These are phyloP conservation scores for Dipodomys stephensi DNA, from an alignment of 2,113 vertebrate genomes.

Conservation along the genomic window DNA sequence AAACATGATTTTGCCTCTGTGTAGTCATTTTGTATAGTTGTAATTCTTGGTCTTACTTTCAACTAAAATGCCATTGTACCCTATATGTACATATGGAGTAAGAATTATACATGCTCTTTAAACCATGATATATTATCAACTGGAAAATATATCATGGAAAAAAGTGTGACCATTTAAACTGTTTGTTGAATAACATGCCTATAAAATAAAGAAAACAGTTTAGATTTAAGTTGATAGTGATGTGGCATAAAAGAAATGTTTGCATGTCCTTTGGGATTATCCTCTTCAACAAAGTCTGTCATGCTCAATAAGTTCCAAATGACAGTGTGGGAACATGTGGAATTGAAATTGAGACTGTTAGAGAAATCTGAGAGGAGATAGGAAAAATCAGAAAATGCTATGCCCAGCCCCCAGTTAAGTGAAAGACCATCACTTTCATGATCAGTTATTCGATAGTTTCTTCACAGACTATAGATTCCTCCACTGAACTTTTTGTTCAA, in stretches of 20 bases:
- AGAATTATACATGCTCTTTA: conserved; percentile 12
- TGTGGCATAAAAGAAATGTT: conserved; percentile 50
- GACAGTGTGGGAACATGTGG: conserved; percentile 45
- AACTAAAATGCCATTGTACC: not conserved
- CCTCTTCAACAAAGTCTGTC: conserved; percentile 51
- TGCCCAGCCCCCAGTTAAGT: too few species aligned
- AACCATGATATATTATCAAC: not conserved
- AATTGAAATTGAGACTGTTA: conserved; percentile 49
- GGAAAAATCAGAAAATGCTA: conserved; percentile 18
- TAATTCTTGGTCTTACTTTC: not conserved
- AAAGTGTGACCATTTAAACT: conserved; percentile 44
- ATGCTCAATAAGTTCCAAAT: conserved; percentile 69
- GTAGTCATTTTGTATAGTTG: not conserved
- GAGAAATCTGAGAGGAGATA: conserved; percentile 59
- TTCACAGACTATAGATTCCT: not conserved
- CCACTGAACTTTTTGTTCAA: not conserved
- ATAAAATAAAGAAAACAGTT: conserved; percentile 62
- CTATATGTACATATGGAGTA: not conserved
- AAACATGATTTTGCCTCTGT: not conserved
- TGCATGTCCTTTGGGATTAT: conserved; percentile 25
- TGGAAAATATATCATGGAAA: conserved; percentile 54
- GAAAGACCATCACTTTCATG: not conserved
- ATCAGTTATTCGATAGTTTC: not conserved
- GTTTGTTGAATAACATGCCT: conserved; percentile 33
- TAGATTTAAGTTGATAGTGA: conserved; percentile 7